phyloP scores from a whole-genome alignment of 2,888 invertebrate genomes.

The Lithosia quadra region DNA sequence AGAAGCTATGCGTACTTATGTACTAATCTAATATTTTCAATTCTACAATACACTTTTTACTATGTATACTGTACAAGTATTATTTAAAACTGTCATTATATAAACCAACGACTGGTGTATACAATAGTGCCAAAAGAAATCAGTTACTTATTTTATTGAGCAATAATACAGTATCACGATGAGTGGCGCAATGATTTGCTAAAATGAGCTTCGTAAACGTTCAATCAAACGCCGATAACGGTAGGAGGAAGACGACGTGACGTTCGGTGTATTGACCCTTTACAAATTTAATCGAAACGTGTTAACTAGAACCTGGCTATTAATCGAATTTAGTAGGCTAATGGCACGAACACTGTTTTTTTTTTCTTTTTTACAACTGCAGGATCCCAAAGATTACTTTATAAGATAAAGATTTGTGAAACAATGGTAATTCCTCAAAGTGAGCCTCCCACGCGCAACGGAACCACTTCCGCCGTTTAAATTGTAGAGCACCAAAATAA shows the following conservation, averaged over 20 bases:
- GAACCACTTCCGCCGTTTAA: conserved; percentile 78
- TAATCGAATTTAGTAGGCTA: conserved; percentile 20
- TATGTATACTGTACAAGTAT: conserved; percentile 16
- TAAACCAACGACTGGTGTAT: conserved; percentile 49
- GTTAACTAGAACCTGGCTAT: neutral
- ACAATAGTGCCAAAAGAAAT: conserved; percentile 57
- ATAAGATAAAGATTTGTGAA: conserved; percentile 62
- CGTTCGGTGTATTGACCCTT: conserved; percentile 56
- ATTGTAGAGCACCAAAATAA: conserved; percentile 71
- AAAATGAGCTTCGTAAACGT: conserved; percentile 67
- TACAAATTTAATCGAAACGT: conserved; percentile 42
- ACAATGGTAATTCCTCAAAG: conserved; percentile 70
- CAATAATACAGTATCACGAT: conserved; percentile 61
- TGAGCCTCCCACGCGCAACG: conserved; percentile 74
- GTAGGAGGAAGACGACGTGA: conserved; percentile 65
- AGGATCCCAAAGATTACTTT: conserved; percentile 52
- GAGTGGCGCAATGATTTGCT: conserved; percentile 66
- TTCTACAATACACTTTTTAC: too few relatives aligned
- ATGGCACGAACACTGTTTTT: neutral
- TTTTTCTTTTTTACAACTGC: conserved; percentile 28
- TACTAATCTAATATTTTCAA: too few relatives aligned
- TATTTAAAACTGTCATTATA: conserved; percentile 46
- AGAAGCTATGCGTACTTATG: neutral
- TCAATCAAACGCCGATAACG: conserved; percentile 69
- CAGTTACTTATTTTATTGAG: conserved; percentile 53